Conservation (phyloP, 1,140 invertebrate species). For the Cherax quadricarinatus region DNA sequence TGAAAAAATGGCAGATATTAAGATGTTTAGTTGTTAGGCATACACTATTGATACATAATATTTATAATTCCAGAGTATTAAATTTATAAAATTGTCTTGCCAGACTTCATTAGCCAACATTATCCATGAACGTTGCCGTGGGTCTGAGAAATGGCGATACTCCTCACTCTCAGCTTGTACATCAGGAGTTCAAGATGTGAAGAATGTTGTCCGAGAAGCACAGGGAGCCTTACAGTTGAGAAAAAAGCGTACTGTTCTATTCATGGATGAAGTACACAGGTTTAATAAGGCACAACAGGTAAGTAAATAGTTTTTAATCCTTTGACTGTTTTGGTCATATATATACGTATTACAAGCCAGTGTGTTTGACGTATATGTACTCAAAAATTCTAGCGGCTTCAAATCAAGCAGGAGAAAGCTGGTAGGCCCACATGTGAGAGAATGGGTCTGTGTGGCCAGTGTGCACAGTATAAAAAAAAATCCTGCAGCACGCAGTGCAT, state of each 20-base stretch:
- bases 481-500: no score
- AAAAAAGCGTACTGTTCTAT: slow-evolving; percentile 86
- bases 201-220: slow-evolving; percentile 77
- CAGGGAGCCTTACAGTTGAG: slow-evolving; percentile 73
- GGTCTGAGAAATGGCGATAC: slow-evolving; percentile 26
- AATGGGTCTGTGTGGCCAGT: no score
- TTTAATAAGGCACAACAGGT: slow-evolving; percentile 88
- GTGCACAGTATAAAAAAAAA: no score
- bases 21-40: no score
- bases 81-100: not conserved
- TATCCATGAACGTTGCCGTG: slow-evolving; percentile 22
- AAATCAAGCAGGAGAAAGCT: no score
- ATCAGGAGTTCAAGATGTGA: slow-evolving; percentile 55
- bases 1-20: no score
- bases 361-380: no score
- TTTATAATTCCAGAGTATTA: not conserved
- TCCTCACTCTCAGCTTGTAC: slow-evolving; percentile 43
- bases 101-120: slow-evolving; percentile 40
- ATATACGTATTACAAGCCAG: no score
- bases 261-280: slow-evolving; percentile 93
- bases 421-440: no score
- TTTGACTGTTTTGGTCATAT: no score
- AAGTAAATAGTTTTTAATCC: no score
- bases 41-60: not conserved
- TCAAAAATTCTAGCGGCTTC: no score